These are phyloP conservation scores for Oriolus oriolus DNA, from an alignment of 2,113 vertebrate species.

Conservation along the genomic window DNA sequence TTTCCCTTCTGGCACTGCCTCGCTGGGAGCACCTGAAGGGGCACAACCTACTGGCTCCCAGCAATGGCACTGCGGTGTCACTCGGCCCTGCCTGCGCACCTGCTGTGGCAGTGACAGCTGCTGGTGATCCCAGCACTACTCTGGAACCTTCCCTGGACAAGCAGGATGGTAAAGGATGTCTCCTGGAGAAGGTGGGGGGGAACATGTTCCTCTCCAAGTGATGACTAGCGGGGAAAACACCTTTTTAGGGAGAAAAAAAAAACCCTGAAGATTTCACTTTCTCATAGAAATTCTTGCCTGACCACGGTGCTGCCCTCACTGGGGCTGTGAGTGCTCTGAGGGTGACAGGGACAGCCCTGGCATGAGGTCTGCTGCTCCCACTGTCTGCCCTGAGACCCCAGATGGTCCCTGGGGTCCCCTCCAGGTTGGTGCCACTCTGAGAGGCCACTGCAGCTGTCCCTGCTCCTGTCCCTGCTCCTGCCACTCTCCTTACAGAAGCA, in stretches of 20 bases:
- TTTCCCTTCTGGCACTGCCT: neutral
- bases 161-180: neutral
- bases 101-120: neutral
- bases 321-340: neutral
- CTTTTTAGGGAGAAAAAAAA: neutral
- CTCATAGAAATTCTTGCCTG: neutral
- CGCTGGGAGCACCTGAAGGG: fast-evolving
- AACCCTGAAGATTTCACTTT: neutral
- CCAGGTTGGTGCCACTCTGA: fast-evolving
- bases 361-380: fast-evolving
- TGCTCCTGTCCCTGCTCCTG: neutral
- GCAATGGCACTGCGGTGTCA: neutral
- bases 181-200: neutral
- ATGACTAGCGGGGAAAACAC: neutral
- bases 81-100: neutral
- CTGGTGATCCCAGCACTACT: neutral
- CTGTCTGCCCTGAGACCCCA: neutral
- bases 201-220: neutral
- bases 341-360: neutral
- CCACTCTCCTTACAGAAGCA: too few relatives aligned
- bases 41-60: neutral
- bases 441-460: neutral
- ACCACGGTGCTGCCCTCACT: neutral
- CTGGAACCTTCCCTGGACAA: neutral
- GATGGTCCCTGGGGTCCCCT: neutral